phyloP scores from a whole-genome alignment of 2,797 vertebrate genomes.

The Epinephelus awoara region DNA sequence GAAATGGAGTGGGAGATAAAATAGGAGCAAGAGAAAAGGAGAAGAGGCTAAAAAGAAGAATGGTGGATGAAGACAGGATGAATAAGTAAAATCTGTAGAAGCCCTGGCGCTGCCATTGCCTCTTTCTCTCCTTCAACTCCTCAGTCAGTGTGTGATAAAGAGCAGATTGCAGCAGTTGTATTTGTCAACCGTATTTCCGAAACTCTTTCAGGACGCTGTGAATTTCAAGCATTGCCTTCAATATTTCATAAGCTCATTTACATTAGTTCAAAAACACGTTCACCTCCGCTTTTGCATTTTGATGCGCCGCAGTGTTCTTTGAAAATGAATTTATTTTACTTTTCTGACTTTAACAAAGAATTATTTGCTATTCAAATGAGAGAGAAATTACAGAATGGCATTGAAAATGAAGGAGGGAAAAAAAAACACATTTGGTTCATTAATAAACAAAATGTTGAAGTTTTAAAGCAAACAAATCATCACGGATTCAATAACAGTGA shows the following conservation, averaged over 20 bases:
- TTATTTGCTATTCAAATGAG: constrained; percentile 26
- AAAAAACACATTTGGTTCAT: neutral
- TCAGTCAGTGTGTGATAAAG: constrained; percentile 1
- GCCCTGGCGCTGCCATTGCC: neutral
- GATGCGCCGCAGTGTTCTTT: constrained; percentile 14
- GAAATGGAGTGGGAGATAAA: neutral
- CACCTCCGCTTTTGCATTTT: constrained; percentile 34
- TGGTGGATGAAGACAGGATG: neutral
- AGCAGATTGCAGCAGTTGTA: neutral
- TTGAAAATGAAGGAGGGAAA: neutral
- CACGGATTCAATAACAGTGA: neutral
- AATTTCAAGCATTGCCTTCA: constrained; percentile 43
- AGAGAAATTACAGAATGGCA: neutral
- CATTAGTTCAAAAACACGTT: constrained; percentile 48
- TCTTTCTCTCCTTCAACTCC: neutral
- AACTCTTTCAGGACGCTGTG: constrained; percentile 4
- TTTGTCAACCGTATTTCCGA: constrained; percentile 23
- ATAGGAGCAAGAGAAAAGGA: neutral
- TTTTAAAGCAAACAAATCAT: constrained; percentile 18
- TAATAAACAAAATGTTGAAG: neutral
- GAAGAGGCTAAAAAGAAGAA: neutral
- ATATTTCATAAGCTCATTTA: constrained; percentile 58
- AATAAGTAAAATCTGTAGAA: constrained; percentile 14
- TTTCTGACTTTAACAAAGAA: constrained; percentile 6
- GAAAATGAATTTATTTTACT: constrained; percentile 33